Conservation (phyloP, 2,797 vertebrate species). For the Hafferia zeledoni region DNA sequence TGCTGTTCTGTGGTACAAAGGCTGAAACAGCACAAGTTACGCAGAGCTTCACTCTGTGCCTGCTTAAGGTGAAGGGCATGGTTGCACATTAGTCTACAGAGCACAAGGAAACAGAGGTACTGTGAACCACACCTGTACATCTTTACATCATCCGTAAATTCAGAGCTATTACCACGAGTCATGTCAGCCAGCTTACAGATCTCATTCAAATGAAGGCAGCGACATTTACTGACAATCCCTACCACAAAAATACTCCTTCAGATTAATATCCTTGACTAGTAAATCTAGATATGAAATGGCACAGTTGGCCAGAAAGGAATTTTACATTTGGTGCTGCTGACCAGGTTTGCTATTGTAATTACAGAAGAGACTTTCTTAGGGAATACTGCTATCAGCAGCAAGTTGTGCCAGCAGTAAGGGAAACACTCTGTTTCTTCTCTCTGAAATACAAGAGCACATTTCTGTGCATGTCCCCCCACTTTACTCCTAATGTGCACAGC, state of each 20-base stretch:
- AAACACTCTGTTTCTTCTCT: neutral
- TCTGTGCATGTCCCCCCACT: neutral
- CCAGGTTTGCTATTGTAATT: neutral
- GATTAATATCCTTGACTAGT: neutral
- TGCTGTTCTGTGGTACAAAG: neutral
- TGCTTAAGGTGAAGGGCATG: neutral
- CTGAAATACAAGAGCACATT: neutral
- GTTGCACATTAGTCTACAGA: neutral
- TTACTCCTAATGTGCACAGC: fast-evolving
- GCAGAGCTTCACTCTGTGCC: neutral
- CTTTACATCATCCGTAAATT: neutral
- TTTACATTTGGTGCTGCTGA: neutral
- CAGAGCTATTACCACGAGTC: neutral
- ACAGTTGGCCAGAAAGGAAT: neutral
- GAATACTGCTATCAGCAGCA: neutral
- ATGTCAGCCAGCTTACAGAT: neutral
- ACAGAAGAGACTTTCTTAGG: neutral
- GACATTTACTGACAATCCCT: neutral
- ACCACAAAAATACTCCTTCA: neutral
- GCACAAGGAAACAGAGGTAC: neutral
- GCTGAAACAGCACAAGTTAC: neutral
- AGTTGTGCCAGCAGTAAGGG: neutral
- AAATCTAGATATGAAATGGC: neutral
- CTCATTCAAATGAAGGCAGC: neutral
- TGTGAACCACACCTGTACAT: neutral